Conservation (phyloP, 2,797 vertebrate genomes). For the Microctenopoma stevenorrisi region DNA sequence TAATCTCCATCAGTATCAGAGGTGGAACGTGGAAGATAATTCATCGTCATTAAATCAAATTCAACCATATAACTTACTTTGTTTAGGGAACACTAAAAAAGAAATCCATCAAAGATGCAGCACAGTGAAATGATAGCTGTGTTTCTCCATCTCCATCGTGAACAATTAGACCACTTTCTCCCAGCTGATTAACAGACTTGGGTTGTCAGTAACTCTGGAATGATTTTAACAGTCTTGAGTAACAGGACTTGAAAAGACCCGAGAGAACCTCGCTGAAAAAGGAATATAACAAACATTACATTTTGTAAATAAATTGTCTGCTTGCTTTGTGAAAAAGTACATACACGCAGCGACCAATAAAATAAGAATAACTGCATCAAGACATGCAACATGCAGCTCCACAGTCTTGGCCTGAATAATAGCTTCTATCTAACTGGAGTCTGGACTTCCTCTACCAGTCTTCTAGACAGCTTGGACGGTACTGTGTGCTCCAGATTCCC, state of each 20-base stretch:
- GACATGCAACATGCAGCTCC: conserved; percentile 1
- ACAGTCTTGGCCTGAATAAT: background rate
- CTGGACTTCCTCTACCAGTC: conserved; percentile 5
- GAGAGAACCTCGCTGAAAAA: background rate
- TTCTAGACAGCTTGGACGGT: background rate
- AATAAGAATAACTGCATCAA: conserved; percentile 7
- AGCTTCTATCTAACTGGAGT: conserved; percentile 22
- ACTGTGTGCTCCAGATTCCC: background rate
- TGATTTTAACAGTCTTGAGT: background rate
- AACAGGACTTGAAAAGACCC: background rate
- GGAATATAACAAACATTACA: background rate
- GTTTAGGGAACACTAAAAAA: conserved; percentile 1
- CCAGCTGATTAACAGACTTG: conserved; percentile 23
- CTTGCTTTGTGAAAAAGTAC: background rate
- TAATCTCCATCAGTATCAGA: background rate
- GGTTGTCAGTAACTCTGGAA: conserved; percentile 20
- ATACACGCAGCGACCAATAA: conserved; percentile 7
- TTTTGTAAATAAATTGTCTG: background rate
- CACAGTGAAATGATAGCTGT: background rate
- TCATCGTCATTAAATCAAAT: background rate
- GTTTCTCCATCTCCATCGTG: conserved; percentile 1
- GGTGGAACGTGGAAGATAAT: background rate
- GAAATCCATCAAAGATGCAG: background rate
- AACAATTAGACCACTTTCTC: conserved; percentile 17
- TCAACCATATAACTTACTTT: background rate